Evolutionary conservation across 2,113 vertebrate species (phyloP), one percentile per base, ranked within the genome.

Genomic region (Etheostoma cragini): DNA sequence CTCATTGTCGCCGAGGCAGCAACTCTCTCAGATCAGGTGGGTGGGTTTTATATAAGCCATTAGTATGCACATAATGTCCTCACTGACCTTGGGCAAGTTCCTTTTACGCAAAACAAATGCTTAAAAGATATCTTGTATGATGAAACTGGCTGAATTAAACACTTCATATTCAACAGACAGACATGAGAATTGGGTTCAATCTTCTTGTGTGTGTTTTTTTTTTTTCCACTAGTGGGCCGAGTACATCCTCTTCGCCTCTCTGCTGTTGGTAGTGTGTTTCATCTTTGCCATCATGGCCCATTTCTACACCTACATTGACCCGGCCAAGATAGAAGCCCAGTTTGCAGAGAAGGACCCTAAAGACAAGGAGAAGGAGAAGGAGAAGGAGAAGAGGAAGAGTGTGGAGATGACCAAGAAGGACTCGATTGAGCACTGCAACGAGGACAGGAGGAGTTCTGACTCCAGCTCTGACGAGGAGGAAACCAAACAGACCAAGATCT

Each of bases 251-350:
- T 99, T 99, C 53, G 96, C 98, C n/a, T 90, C 92, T 0, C 91
- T 99, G 83, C 93, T 99, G 54, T 68, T 97, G 42, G 76, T 87
- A 0, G 97, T 99, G 83, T 97, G 97, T 21, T 0, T 98, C 1
- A 79, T 97, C 79, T 99, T 99, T 68, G 91, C 96, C 81, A 0
- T 97, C 90, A 98, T 99, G 97, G 96, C 96, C 57, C 93, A 93
- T 68, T 99, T 96, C 94, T 99, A 99, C 65, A 97, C 95, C 15
- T 99, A 99, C 73, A 38, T 90, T 7, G 96, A 98, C 88, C 97
- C 98, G 3, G 62, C 69, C 1, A 95, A 96, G 88, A 81, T 97
- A 12, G 98, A 99, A 87, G 96, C 96, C 2, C 73, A 95, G 62
- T 95, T 98, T 67, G 7, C 45, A 0, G 4, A 88, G 24, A 4